Conservation (phyloP, 2,888 invertebrate species). For the Micoletzkya japonica region DNA sequence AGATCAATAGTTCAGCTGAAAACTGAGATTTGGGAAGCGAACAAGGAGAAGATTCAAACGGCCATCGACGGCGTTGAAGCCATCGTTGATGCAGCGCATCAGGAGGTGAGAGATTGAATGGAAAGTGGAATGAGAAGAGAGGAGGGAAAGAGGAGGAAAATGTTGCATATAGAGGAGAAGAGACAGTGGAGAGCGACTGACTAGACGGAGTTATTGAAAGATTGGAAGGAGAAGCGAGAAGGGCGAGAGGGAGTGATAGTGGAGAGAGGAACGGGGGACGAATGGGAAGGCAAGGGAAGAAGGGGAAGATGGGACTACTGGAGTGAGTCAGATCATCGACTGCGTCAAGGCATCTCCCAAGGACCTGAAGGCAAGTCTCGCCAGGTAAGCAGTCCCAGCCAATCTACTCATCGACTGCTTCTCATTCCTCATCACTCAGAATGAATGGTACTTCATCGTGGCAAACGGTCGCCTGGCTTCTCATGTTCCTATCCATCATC, state of each 20-base stretch:
- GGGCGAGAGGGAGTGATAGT: not conserved
- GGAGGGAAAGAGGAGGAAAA: not conserved
- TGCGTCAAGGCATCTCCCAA: constrained; percentile 10
- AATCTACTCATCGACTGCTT: too few relatives aligned
- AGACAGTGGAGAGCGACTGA: not conserved
- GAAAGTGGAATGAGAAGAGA: not conserved
- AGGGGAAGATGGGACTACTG: constrained; percentile 8
- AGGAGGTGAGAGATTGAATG: constrained; percentile 2
- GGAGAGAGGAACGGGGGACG: not conserved
- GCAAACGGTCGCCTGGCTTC: constrained; percentile 14
- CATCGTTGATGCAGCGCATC: not conserved
- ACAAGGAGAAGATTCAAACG: constrained; percentile 14
- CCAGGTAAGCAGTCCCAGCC: too few relatives aligned
- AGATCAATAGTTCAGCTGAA: constrained; percentile 12
- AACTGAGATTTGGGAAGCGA: constrained; percentile 10
- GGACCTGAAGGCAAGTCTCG: constrained; percentile 13
- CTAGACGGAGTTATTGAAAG: not conserved
- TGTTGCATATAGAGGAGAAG: not conserved
- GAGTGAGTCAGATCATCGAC: not conserved
- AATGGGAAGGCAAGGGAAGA: constrained; percentile 5
- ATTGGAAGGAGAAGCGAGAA: not conserved
- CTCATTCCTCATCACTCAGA: constrained; percentile 1
- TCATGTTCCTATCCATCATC: constrained; percentile 16
- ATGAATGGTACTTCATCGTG: constrained; percentile 22
- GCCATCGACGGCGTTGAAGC: constrained; percentile 6